Base-by-base conservation (phyloP, 2,888 invertebrate genomes). In the Keiferia lycopersicella region DNA sequence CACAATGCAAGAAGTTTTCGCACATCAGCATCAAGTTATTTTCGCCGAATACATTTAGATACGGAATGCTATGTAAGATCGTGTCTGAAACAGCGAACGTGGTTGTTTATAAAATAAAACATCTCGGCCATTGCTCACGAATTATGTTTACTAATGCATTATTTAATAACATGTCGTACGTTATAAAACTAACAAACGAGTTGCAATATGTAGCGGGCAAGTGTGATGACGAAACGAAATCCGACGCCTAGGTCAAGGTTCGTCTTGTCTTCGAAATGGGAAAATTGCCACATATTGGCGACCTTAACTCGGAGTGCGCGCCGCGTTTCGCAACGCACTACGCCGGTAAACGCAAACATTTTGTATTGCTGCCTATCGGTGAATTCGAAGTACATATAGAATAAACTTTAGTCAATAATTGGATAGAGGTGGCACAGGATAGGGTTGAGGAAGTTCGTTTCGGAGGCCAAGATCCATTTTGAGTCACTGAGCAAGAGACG, bases 181-280 rank as follows among this genome's bases (percentile, higher is more conserved):
- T 50, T 66, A 60, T 62, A 66, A 68, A 75, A 70, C 65, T 65
- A 66, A 64, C 69, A 71, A 71, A 75, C 70, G 73, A 77, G 79
- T 81, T 82, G 82, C 83, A 82, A 82, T 80, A 71, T 72, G 75
- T 73, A 83, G 76, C 76, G 56, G 48, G 77, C 76, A 66, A 68
- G 74, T 71, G 68, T 69, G 75, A 77, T 91, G 88, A 84, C 85
- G 90, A 91, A 91, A 91, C 76, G 67, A 78, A 80, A 85, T 81
- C 83, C 84, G 83, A 87, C 81, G 89, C 91, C 88, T 91, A 91
- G 91, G 91, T 91, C 91, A 91, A 91, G 91, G 91, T 85, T 81
- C 76, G 74, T 78, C 83, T 86, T 87, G 81, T 89, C 90, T 87
- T 91, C 90, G 88, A 88, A 91, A 87, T 89, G 88, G 85, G 86